Conservation (phyloP, 1,140 invertebrate species). For the Lepeophtheirus salmonis region DNA sequence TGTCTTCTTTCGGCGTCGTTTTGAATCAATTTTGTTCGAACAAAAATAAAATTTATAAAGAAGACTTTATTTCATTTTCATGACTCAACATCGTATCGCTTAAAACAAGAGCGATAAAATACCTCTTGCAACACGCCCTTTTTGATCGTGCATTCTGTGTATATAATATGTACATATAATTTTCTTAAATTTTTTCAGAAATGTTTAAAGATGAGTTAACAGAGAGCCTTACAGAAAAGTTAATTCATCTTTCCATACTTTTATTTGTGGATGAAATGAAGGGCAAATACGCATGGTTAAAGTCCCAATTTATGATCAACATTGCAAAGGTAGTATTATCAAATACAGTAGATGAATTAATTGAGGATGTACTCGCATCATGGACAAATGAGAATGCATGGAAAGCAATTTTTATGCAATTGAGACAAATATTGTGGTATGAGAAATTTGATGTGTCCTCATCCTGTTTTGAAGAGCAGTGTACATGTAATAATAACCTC, state of each 20-base stretch:
- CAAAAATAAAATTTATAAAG: too few relatives aligned
- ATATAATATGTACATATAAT: too few relatives aligned
- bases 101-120: too few relatives aligned
- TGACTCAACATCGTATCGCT: too few relatives aligned
- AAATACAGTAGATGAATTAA: neutral
- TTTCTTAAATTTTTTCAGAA: too few relatives aligned
- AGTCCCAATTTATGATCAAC: neutral
- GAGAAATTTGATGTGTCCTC: neutral
- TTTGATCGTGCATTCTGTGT: too few relatives aligned
- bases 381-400: neutral
- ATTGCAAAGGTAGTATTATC: neutral
- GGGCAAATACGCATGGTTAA: neutral
- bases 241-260: neutral
- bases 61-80: too few relatives aligned
- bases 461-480: neutral
- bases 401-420: neutral
- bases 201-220: neutral
- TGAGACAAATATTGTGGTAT: neutral
- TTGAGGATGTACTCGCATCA: neutral
- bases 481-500: neutral
- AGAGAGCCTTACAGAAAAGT: neutral
- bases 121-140: too few relatives aligned
- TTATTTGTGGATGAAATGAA: neutral
- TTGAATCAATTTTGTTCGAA: too few relatives aligned
- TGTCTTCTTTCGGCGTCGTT: too few relatives aligned